These are phyloP conservation scores for Pteropus alecto DNA, from an alignment of 2,113 vertebrate genomes.

Conservation along the genomic window DNA sequence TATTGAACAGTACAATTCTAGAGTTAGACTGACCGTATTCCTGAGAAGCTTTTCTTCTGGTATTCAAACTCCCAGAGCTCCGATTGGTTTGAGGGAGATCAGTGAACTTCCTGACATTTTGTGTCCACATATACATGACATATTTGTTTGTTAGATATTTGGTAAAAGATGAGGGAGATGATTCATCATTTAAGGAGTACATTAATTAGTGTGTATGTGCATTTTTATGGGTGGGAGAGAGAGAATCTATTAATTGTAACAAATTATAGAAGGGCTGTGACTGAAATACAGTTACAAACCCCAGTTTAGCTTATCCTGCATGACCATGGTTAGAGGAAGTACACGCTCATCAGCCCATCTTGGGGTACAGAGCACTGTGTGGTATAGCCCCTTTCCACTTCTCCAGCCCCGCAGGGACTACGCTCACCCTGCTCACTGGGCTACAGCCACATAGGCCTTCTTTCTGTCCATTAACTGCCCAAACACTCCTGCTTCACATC, in stretches of 20 bases:
- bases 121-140: neutral
- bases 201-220: neutral
- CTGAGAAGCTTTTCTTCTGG: neutral
- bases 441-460: too few species aligned
- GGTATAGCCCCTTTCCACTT: accelerated
- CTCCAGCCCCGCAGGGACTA: neutral
- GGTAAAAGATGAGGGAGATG: neutral
- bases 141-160: neutral
- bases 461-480: neutral
- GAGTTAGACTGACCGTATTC: neutral
- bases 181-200: neutral
- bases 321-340: neutral
- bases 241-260: neutral
- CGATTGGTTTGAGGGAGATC: neutral
- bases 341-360: neutral
- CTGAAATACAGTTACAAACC: neutral
- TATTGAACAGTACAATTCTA: neutral
- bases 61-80: neutral
- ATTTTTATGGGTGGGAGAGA: neutral
- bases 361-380: accelerated
- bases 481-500: accelerated
- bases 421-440: neutral
- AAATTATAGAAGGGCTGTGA: neutral
- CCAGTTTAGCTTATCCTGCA: neutral
- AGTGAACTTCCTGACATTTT: neutral